Evolutionary conservation across 2,888 invertebrate genomes (phyloP), one percentile per base, ranked within the genome.

Genomic region (Alcis repandata): DNA sequence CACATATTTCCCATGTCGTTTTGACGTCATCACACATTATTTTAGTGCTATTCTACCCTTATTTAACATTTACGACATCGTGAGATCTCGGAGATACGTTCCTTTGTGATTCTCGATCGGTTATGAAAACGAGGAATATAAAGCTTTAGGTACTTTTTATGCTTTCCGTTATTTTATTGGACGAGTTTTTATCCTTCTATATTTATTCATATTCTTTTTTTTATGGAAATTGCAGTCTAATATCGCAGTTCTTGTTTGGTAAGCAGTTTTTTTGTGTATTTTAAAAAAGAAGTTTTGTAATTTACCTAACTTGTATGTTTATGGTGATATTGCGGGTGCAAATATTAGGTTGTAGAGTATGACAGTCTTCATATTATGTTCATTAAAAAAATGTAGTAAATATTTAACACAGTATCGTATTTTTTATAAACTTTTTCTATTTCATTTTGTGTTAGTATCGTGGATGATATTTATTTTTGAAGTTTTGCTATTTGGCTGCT

Each of bases 111-210:
- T 19, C 33, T 19, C 36, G 51, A 36, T 51, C 36, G 51, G 51
- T 51, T 51, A 36, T 9, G 51, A 51, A 13, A 36, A 49, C 32
- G 48, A 33, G 49, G 33, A 36, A 36, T 7, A 51, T 51, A 36
- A 20, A 51, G 51, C 51, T 36, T 6, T 13, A 27, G 27, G 15
- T n/a, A 20, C 51, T 13, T 49, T 15, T 32, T 32, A 51, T 20
- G 36, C 20, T 19, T 36, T 20, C 20, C 20, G 51, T 36, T 20
- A 36, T 51, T 51, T 51, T 36, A 51, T 51, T 36, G 36, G 17
- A 36, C 19, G 36, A 51, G 15, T 51, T 33, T 51, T 32, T 49
- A 32, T 49, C 19, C 51, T 51, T 36, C 36, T 36, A 17, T 36
- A 32, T 36, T 51, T 36, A 36, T 49, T 36, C 13, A 38, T 38